These are phyloP conservation scores for Folsomia manolachei DNA, from an alignment of 2,888 invertebrate species.

Conservation along the genomic window DNA sequence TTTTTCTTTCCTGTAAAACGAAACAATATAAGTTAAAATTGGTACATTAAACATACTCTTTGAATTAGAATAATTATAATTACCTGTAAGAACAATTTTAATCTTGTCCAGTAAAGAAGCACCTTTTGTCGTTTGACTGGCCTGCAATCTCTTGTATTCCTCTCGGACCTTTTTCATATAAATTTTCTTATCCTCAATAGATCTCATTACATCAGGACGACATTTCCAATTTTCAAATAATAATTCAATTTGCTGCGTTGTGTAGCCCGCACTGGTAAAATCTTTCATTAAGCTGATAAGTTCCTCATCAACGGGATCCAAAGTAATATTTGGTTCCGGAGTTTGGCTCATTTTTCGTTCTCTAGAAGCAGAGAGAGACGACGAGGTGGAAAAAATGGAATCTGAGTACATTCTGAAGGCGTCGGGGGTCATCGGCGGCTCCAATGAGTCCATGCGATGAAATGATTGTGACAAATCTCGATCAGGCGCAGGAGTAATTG, in stretches of 20 bases:
- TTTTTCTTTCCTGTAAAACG: conserved; percentile 11
- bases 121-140: not conserved
- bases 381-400: not conserved
- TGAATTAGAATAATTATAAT: not conserved
- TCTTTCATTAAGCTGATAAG: conserved; percentile 82
- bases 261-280: conserved; percentile 77
- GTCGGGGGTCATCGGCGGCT: not conserved
- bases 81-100: conserved; percentile 9
- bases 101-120: conserved; percentile 1
- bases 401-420: not conserved
- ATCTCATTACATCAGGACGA: conserved; percentile 80
- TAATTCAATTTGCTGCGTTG: conserved; percentile 78
- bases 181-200: conserved; percentile 74
- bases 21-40: not conserved
- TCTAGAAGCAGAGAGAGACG: not conserved
- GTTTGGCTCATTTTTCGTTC: not conserved
- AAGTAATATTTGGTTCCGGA: not conserved
- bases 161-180: conserved; percentile 75
- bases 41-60: too few species aligned
- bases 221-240: conserved; percentile 83
- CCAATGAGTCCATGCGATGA: too few species aligned
- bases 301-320: conserved; percentile 60
- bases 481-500: not conserved
- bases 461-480: not conserved
- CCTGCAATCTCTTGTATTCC: conserved; percentile 78